A percentile compares a stretch with the other conserved stretches of the same genome.
Conservation (phyloP, 1,140 invertebrate species). For the Aricia agestis region DNA sequence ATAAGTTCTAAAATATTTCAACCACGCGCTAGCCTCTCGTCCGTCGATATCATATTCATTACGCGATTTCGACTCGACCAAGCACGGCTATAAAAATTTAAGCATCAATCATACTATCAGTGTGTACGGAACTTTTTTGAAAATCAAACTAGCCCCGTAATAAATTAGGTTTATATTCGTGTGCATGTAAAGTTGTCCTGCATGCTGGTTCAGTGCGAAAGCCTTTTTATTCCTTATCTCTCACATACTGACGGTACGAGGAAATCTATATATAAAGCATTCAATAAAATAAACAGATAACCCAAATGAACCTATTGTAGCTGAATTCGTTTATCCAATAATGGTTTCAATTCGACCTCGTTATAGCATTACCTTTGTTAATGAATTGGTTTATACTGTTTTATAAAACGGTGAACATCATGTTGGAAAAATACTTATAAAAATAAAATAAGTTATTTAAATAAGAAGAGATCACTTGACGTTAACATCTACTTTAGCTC, state of each 20-base stretch:
- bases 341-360: neutral
- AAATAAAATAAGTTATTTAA: no score
- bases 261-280: neutral
- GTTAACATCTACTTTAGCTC: no score
- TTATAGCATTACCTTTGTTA: neutral
- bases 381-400: neutral
- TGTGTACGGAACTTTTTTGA: neutral
- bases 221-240: neutral
- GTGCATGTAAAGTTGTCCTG: no score
- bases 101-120: neutral
- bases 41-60: conserved; percentile 13
- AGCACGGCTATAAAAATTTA: conserved; percentile 10
- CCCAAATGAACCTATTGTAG: neutral
- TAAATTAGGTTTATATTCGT: no score
- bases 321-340: neutral
- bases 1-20: conserved; percentile 14
- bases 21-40: conserved; percentile 6
- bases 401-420: neutral
- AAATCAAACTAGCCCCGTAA: no score
- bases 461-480: no score
- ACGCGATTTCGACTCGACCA: neutral
- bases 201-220: no score
- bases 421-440: neutral
- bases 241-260: neutral
- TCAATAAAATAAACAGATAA: neutral